These are phyloP conservation scores for Coleophora flavipennella DNA, from an alignment of 2,888 invertebrate species.

Conservation along the genomic window DNA sequence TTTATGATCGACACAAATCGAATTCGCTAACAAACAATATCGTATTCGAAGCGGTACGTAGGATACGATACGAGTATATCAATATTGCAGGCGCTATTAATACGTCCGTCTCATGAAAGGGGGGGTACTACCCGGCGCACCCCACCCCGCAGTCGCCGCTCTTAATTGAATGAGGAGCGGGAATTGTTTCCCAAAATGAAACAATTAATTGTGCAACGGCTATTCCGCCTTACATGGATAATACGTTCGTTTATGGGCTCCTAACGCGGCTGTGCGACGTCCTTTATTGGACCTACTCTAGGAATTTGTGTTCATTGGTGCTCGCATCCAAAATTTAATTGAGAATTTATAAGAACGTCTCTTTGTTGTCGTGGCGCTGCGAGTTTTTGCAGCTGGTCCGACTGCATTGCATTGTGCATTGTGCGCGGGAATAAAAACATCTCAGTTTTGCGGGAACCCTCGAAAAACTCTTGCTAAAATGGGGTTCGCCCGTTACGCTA, in stretches of 20 bases:
- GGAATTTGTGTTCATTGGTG: constrained; percentile 70
- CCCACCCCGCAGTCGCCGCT: constrained; percentile 62
- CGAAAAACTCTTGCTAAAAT: constrained; percentile 29
- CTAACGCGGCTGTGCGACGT: constrained; percentile 71
- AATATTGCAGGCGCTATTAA: constrained; percentile 73
- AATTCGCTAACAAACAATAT: constrained; percentile 72
- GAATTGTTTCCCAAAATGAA: constrained; percentile 74
- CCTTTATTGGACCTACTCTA: constrained; percentile 71
- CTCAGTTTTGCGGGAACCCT: constrained; percentile 34
- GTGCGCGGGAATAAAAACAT: constrained; percentile 32
- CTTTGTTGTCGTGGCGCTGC: constrained; percentile 46
- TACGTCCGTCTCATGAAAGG: constrained; percentile 71
- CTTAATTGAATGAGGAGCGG: constrained; percentile 74
- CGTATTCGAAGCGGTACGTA: constrained; percentile 66
- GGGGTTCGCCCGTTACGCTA: constrained; percentile 19
- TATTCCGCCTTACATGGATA: constrained; percentile 74
- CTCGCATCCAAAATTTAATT: constrained; percentile 71
- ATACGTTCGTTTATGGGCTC: constrained; percentile 72
- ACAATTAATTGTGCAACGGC: constrained; percentile 74
- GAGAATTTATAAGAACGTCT: constrained; percentile 65
- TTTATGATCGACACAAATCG: constrained; percentile 73
- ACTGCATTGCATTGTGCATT: constrained; percentile 39
- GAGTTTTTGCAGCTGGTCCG: constrained; percentile 56
- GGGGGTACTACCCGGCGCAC: constrained; percentile 24
- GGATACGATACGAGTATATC: constrained; percentile 69